Base-by-base conservation (phyloP, 2,797 vertebrate species). In the Sebastes itinus region DNA sequence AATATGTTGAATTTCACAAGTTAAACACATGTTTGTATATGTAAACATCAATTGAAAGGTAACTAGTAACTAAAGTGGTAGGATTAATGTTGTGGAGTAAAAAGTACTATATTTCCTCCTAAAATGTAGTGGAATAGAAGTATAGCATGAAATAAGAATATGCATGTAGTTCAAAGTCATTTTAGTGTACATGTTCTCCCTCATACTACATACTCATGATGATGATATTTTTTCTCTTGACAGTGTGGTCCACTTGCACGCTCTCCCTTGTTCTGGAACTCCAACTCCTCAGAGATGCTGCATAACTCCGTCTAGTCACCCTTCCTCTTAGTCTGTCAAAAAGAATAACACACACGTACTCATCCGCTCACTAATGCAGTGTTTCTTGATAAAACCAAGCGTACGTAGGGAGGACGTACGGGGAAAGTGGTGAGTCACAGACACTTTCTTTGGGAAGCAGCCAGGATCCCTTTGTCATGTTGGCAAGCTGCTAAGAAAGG, bases 401-500 rank as follows among this genome's bases (percentile, higher is more conserved):
- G 82, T 75, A 84, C 79, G 54, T 69, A 75, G 58, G 63, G 20
- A 72, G 49, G 25, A 42, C 25, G 72, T 42, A 23, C 9, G 35
- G 22, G 49, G 76, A 52, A 64, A 68, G 33, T 18, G 27, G n/a
- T 81, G 75, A 75, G 69, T 82, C 79, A 82, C 52, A 79, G 65
- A 28, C 28, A 63, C 64, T 81, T 63, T 74, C 55, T 32, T 72
- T 81, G 42, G 49, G 27, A 4, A 42, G 52, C 58, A 55, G 54
- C 5, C 22, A 23, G 22, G 54, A 55, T 55, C 11, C 22, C 20
- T n/a, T 52, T 52, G 49, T 55, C 54, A 23, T 13, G 22, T 22
- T 2, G 52, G n/a, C 8, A 22, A 12, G 54, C 54, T 55, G 22
- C 22, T 42, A 42, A 42, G 38, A 42, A 42, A 6, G 38, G 38